A percentile compares a stretch with the other conserved stretches of the same genome.
These are phyloP conservation scores for Platycnemis pennipes DNA, from an alignment of 2,888 invertebrate genomes.

Conservation along the genomic window DNA sequence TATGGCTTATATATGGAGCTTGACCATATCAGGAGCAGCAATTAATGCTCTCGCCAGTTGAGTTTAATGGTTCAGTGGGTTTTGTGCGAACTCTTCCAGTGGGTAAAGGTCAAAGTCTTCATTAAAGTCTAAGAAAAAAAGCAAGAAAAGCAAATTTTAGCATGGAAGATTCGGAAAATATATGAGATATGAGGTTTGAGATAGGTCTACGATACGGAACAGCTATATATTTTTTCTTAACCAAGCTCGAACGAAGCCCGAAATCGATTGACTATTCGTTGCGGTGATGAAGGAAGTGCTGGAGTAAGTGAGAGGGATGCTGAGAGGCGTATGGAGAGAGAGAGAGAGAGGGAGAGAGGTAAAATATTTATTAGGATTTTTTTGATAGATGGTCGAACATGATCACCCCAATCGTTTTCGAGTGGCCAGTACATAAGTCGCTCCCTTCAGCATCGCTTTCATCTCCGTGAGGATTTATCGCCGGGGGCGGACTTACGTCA, in stretches of 20 bases:
- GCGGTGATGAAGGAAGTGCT: background rate
- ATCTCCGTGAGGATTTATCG: background rate
- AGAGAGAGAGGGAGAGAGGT: background rate
- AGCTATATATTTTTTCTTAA: background rate
- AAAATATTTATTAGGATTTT: background rate
- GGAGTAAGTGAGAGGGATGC: background rate
- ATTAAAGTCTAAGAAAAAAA: background rate
- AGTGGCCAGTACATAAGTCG: background rate
- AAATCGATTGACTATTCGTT: background rate
- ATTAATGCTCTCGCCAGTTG: no score
- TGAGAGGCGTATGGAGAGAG: background rate
- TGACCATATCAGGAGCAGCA: no score
- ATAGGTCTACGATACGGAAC: background rate
- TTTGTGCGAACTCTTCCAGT: no score
- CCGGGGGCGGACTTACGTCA: background rate
- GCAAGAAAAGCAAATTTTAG: no score
- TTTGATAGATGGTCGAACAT: background rate
- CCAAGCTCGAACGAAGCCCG: background rate
- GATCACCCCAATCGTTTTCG: conserved; percentile 18
- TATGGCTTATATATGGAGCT: no score
- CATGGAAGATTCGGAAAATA: background rate
- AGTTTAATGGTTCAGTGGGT: no score
- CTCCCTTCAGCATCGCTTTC: background rate
- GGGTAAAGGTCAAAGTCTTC: no score
- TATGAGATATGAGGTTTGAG: background rate